Evolutionary conservation across 2,797 vertebrate genomes (phyloP).

Genomic region (Gobionotothen gibberifrons): DNA sequence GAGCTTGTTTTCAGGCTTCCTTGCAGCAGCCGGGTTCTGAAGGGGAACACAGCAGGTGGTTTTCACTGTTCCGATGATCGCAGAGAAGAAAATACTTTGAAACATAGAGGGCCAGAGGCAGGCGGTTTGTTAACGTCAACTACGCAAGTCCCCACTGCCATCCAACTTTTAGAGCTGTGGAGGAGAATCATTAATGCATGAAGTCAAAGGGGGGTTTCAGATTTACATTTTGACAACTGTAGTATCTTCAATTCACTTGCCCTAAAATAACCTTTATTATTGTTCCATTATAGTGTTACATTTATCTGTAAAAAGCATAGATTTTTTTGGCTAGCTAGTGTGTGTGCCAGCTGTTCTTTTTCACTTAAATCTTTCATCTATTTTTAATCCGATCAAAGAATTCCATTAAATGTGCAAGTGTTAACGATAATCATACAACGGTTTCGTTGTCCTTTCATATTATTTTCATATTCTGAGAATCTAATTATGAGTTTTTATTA

Average conservation of each 20-base stretch:
- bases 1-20: slow-evolving; percentile 33
- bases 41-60: slow-evolving; percentile 50
- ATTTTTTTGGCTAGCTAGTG: neutral
- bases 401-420: neutral
- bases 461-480: neutral
- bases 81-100: slow-evolving; percentile 46
- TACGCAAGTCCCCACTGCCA: neutral
- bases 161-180: neutral
- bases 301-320: neutral
- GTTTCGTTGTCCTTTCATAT: neutral
- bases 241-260: neutral
- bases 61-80: slow-evolving; percentile 51
- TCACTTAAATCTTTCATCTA: too few species aligned
- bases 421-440: neutral
- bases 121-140: slow-evolving; percentile 9
- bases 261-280: neutral
- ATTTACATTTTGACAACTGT: neutral
- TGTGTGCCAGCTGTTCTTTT: neutral
- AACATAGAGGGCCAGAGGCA: slow-evolving; percentile 19
- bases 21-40: slow-evolving; percentile 16
- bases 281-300: neutral
- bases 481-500: neutral
- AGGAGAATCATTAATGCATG: neutral
- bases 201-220: neutral
- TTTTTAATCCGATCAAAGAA: neutral